Percentiles rank a stretch among this genome's conserved stretches.
These are phyloP conservation scores for Pseudoips prasinana DNA, from an alignment of 2,888 invertebrate species.

Conservation along the genomic window DNA sequence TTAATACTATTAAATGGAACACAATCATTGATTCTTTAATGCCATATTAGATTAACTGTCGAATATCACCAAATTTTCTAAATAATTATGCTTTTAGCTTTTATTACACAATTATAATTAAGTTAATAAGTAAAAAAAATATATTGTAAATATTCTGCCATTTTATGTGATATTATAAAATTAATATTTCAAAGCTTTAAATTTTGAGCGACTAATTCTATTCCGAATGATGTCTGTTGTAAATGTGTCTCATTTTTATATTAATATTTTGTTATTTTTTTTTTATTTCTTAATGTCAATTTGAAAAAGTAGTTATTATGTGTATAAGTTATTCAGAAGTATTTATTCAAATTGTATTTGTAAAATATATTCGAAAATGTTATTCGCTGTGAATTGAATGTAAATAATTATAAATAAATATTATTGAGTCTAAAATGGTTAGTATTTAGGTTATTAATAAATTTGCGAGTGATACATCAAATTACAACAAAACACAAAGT, in stretches of 20 bases:
- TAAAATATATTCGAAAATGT: slow-evolving; percentile 26
- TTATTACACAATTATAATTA: slow-evolving; percentile 14
- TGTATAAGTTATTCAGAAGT: no score
- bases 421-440: slow-evolving; percentile 22
- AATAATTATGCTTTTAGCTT: slow-evolving; percentile 21
- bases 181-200: slow-evolving; percentile 35
- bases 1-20: no score
- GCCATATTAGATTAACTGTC: no score
- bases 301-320: no score
- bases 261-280: no score
- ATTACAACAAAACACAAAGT: slow-evolving; percentile 54
- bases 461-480: slow-evolving; percentile 33
- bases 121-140: slow-evolving; percentile 13
- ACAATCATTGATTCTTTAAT: no score
- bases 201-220: no score
- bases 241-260: no score
- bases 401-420: slow-evolving; percentile 34
- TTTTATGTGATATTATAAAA: slow-evolving; percentile 34
- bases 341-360: slow-evolving; percentile 25
- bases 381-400: slow-evolving; percentile 37
- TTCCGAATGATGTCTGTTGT: no score
- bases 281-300: no score
- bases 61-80: no score
- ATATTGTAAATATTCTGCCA: slow-evolving; percentile 34
- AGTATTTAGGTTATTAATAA: slow-evolving; percentile 22